A percentile compares a stretch with the other conserved stretches of the same genome.
Conservation (phyloP, 2,888 invertebrate species). For the Drosophila gaucha region DNA sequence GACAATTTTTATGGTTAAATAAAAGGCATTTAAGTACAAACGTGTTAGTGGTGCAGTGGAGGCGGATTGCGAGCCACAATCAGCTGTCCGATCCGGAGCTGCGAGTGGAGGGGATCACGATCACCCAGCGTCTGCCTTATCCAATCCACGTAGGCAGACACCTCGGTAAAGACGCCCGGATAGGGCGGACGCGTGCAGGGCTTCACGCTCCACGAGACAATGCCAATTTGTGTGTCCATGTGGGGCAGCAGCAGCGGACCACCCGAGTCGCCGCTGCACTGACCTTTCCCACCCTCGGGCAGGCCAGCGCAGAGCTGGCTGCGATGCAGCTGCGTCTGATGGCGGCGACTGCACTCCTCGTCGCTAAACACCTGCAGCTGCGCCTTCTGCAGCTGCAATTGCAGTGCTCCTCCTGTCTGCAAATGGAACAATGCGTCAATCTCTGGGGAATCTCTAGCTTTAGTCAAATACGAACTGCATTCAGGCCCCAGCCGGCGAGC, state of each 20-base stretch:
- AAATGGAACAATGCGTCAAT: background rate
- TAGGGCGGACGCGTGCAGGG: constrained; percentile 84
- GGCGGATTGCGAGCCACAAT: constrained; percentile 59
- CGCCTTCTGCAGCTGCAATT: constrained; percentile 83
- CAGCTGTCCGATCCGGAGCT: constrained; percentile 64
- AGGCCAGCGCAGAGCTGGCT: constrained; percentile 85
- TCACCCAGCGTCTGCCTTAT: constrained; percentile 71
- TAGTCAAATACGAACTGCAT: constrained; percentile 65
- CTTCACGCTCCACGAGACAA: constrained; percentile 85
- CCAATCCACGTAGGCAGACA: constrained; percentile 83
- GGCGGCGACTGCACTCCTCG: constrained; percentile 81
- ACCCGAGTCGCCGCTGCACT: constrained; percentile 85
- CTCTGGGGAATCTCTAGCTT: too few species aligned
- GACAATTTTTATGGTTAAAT: constrained; percentile 39
- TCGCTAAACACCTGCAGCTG: constrained; percentile 82
- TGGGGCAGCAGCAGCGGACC: constrained; percentile 83
- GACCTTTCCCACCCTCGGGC: constrained; percentile 85
- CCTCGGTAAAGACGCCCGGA: constrained; percentile 85
- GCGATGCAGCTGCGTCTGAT: constrained; percentile 71
- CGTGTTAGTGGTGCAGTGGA: constrained; percentile 48
- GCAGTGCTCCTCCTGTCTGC: constrained; percentile 82
- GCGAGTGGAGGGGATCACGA: constrained; percentile 12
- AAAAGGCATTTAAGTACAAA: constrained; percentile 47
- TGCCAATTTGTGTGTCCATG: constrained; percentile 83
- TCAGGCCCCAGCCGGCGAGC: constrained; percentile 84